A percentile compares a stretch with the other conserved stretches of the same genome.
Evolutionary conservation across 2,797 vertebrate genomes (phyloP).

Genomic region (Tarsius wallacei): DNA sequence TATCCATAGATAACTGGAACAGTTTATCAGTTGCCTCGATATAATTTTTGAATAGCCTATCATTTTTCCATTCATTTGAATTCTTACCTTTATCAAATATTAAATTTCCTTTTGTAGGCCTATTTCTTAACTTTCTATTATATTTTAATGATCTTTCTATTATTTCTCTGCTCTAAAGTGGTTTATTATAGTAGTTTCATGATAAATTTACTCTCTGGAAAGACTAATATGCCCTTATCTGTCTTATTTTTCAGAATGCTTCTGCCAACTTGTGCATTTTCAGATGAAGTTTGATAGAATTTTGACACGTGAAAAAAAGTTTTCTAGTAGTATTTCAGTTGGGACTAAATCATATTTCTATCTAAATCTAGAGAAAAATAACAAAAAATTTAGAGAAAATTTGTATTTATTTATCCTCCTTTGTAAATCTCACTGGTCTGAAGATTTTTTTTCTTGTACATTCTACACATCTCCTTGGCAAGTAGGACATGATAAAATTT

Average conservation of each 20-base stretch:
- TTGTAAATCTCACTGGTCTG: neutral
- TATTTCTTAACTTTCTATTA: too few relatives aligned
- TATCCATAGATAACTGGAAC: neutral
- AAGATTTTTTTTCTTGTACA: neutral
- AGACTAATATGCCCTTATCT: neutral
- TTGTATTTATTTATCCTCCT: neutral
- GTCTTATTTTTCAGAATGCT: neutral
- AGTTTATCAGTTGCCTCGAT: neutral
- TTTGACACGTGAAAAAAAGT: neutral
- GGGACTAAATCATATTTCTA: neutral
- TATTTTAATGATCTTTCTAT: too few relatives aligned
- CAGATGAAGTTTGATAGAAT: neutral
- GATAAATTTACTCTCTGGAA: neutral
- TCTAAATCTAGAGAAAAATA: neutral
- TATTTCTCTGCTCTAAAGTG: too few relatives aligned
- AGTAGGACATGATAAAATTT: neutral
- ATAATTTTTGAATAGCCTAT: neutral
- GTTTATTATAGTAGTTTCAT: too few relatives aligned
- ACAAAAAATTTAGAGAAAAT: neutral
- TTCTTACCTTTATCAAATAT: too few relatives aligned
- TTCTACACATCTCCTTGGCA: neutral
- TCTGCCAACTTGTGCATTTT: neutral
- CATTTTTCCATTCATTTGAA: neutral
- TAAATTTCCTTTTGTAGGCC: too few relatives aligned
- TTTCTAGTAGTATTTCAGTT: neutral